Evolutionary conservation across 2,113 vertebrate species (phyloP).

Genomic region (Myotis davidii): DNA sequence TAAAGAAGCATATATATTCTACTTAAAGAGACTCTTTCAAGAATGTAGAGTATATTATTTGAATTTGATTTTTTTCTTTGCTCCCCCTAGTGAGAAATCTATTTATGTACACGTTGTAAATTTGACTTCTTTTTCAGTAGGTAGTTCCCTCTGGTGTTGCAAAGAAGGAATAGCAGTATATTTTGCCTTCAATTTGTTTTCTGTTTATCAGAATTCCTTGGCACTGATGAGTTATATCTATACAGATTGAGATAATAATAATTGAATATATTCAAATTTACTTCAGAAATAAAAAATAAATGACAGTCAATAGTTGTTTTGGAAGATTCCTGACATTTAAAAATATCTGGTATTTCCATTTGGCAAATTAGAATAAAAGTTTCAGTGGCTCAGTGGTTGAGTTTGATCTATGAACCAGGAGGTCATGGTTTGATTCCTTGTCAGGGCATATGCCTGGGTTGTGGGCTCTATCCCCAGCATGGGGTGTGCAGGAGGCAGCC

Average conservation of each 20-base stretch:
- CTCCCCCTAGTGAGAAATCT: background rate
- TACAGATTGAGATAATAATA: background rate
- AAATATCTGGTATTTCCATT: background rate
- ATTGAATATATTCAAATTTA: slow-evolving; percentile 4
- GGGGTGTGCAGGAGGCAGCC: too few relatives aligned
- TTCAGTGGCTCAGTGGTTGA: too few relatives aligned
- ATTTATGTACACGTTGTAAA: background rate
- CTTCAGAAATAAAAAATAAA: background rate
- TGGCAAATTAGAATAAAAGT: background rate
- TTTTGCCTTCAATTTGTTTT: background rate
- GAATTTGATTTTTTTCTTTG: slow-evolving; percentile 26
- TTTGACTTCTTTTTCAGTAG: slow-evolving; percentile 28
- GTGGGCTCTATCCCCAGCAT: too few relatives aligned
- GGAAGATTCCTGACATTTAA: background rate
- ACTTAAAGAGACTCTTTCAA: background rate
- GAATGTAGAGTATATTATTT: background rate
- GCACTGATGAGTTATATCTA: background rate
- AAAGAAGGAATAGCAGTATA: background rate
- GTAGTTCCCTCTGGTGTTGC: slow-evolving; percentile 70
- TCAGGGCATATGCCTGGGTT: too few relatives aligned
- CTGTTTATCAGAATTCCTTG: slow-evolving; percentile 15
- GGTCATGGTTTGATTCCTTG: too few relatives aligned
- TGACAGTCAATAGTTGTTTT: background rate
- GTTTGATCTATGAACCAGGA: too few relatives aligned
- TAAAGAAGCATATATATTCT: background rate